phyloP scores from a whole-genome alignment of 2,113 vertebrate genomes.

The Xiphophorus couchianus region DNA sequence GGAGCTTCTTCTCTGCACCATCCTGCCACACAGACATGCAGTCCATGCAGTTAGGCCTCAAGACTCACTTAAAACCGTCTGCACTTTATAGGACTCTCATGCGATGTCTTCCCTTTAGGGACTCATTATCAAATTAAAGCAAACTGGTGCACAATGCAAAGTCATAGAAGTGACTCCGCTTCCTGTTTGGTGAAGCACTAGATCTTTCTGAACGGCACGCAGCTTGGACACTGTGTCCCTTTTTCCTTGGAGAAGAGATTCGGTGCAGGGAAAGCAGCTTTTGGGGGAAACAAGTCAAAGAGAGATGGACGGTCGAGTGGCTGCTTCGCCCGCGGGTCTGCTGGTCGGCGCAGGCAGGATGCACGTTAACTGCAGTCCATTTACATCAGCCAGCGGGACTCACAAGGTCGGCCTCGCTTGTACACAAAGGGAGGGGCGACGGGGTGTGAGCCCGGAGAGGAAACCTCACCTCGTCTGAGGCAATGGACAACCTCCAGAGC shows the following conservation, averaged over 20 bases:
- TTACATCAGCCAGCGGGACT: conserved; percentile 66
- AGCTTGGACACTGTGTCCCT: conserved; percentile 35
- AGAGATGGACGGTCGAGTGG: conserved; percentile 17
- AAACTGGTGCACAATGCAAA: conserved; percentile 17
- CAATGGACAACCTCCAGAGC: conserved; percentile 55
- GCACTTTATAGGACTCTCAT: conserved; percentile 22
- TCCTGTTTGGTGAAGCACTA: conserved; percentile 7
- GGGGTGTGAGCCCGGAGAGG: conserved; percentile 40
- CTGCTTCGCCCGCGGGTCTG: conserved; percentile 47
- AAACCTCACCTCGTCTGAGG: conserved; percentile 65
- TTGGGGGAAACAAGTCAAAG: conserved; percentile 11
- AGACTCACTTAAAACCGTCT: conserved; percentile 22
- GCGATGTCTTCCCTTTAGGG: conserved; percentile 33
- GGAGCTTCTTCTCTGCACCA: background rate
- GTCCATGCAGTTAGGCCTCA: background rate
- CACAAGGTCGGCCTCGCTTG: conserved; percentile 63
- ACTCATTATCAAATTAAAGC: conserved; percentile 38
- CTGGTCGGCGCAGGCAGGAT: conserved; percentile 70
- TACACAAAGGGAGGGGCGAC: conserved; percentile 5
- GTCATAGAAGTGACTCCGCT: background rate
- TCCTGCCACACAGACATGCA: background rate
- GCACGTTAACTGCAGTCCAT: conserved; percentile 66
- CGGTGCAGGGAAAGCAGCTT: conserved; percentile 1
- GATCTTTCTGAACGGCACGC: conserved; percentile 17
- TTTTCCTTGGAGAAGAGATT: conserved; percentile 17